These are phyloP conservation scores for Dipodomys stephensi DNA, from an alignment of 2,113 vertebrate genomes.

Conservation along the genomic window DNA sequence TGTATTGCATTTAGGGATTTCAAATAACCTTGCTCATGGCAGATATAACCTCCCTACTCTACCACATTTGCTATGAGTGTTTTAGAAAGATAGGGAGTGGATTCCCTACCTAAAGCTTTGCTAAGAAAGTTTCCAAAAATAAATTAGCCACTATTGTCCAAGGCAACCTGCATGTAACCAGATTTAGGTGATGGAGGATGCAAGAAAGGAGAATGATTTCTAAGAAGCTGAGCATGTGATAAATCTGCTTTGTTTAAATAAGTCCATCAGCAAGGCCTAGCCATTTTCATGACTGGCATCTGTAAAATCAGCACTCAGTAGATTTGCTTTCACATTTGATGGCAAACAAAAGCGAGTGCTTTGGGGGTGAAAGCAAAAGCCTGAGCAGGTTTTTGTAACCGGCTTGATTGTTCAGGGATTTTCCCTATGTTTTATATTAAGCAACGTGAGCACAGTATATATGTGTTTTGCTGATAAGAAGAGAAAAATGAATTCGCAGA, in stretches of 20 bases:
- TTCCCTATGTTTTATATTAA: conserved; percentile 82
- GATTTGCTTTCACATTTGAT: conserved; percentile 66
- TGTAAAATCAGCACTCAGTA: conserved; percentile 41
- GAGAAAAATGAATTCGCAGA: conserved; percentile 85
- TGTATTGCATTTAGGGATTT: background rate
- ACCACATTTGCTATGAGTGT: background rate
- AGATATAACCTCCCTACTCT: background rate
- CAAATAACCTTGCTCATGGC: background rate
- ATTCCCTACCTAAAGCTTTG: background rate
- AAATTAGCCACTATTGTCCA: background rate
- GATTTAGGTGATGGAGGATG: background rate
- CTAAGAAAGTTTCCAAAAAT: conserved; percentile 40
- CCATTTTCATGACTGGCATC: conserved; percentile 42
- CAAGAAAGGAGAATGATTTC: background rate
- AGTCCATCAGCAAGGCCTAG: conserved; percentile 58
- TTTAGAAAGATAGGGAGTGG: background rate
- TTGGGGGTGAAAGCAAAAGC: conserved; percentile 66
- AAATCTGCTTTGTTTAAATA: conserved; percentile 68
- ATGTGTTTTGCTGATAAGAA: conserved; percentile 85
- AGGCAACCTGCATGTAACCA: background rate
- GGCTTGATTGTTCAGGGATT: conserved; percentile 79
- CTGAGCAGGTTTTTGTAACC: conserved; percentile 73
- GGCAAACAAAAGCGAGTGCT: conserved; percentile 66
- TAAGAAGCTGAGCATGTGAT: background rate
- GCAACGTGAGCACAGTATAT: conserved; percentile 78